These are phyloP conservation scores for Cyclina sinensis DNA, from an alignment of 1,140 invertebrate genomes.

Conservation along the genomic window DNA sequence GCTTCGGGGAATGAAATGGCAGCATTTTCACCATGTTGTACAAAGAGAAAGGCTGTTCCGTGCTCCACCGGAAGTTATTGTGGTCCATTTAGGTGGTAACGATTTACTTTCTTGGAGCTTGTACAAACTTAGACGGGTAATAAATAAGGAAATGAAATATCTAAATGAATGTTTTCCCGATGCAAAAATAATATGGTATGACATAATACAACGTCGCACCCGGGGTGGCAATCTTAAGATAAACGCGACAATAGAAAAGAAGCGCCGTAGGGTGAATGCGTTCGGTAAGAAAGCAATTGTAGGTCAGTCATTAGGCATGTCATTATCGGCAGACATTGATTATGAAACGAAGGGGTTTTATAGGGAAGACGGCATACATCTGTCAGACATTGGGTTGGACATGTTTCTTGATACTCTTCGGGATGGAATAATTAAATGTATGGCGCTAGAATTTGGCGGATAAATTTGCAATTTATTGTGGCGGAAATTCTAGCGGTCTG, in stretches of 20 bases:
- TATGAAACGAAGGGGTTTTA: conserved; percentile 9
- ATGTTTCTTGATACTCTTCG: conserved; percentile 9
- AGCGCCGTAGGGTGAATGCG: conserved; percentile 23
- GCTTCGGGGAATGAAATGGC: neutral
- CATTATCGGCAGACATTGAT: conserved; percentile 32
- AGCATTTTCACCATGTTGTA: neutral
- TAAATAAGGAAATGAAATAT: neutral
- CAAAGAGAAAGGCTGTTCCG: neutral
- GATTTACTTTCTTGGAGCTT: neutral
- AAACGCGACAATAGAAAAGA: neutral
- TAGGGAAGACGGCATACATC: conserved; percentile 23
- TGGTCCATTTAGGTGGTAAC: neutral
- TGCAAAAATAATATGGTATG: neutral
- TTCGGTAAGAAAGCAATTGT: neutral
- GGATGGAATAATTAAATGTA: neutral
- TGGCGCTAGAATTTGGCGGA: neutral
- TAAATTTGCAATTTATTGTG: neutral
- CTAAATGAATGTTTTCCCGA: neutral
- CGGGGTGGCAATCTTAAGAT: neutral
- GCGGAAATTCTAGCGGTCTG: neutral
- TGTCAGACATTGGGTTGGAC: conserved; percentile 30
- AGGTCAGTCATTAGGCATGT: no score
- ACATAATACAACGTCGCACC: conserved; percentile 18
- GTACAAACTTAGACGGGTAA: neutral
- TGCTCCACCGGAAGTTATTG: neutral